Evolutionary conservation across 2,797 vertebrate species (phyloP), one percentile per base, ranked within the genome.

Genomic region (Tiaroga cobitis): DNA sequence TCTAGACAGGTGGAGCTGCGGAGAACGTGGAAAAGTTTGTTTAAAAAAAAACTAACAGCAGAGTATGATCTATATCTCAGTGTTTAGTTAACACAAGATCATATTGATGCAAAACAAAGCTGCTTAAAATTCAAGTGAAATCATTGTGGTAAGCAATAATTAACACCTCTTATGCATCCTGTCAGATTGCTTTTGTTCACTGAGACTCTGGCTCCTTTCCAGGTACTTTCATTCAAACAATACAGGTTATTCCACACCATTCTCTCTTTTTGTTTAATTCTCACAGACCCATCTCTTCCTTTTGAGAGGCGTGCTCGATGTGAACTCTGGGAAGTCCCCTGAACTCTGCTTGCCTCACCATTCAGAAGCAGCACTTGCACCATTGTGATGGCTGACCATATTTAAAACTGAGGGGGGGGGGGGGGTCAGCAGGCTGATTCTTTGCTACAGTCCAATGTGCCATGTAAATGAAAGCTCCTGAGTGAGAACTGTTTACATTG

Each of bases 321-420:
- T 94, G 93, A 95, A 94, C 94, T 93, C 92, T 94, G 94, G 95
- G 94, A 95, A 96, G 93, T 95, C 92, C 95, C 95, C 92, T 92
- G 90, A 94, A 92, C 94, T 94, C 91, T 90, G 69, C 85, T 81
- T 86, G 88, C 89, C 88, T 87, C 86, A 82, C 73, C 70, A 88
- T 90, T 83, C 87, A 75, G 67, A 83, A 81, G 81, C 74, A 79
- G 75, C 59, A 51, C 80, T 82, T 70, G 80, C 77, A 26, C 61
- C 90, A 87, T 91, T 84, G 91, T 89, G 83, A 83, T 90, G 89
- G 86, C 86, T 93, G 91, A 79, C 34, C 34, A n/a, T n/a, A n/a
- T n/a, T n/a, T n/a, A n/a, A n/a, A n/a, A n/a, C n/a, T n/a, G n/a
- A n/a, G n/a, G n/a, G n/a, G n/a, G n/a, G n/a, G n/a, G n/a, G 10